Base-by-base conservation (phyloP, 1,140 invertebrate genomes). In the Oncopeltus fasciatus region DNA sequence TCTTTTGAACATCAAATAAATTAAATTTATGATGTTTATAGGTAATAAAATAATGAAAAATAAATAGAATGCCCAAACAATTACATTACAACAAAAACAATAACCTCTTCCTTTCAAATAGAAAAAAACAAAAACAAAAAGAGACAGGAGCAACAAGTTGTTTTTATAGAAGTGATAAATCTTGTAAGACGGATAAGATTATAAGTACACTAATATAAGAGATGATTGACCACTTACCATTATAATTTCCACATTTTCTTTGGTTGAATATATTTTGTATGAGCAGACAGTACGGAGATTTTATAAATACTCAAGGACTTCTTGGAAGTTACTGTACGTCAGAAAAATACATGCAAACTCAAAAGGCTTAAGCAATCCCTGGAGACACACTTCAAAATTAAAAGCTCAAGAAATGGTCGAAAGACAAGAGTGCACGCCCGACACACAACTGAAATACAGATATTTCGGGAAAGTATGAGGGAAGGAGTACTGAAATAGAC, bases 401-500 rank as follows among this genome's bases (percentile, higher is more conserved):
- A n/a, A n/a, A n/a, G n/a, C n/a, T n/a, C n/a, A n/a, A n/a, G n/a
- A n/a, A n/a, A n/a, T n/a, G n/a, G n/a, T n/a, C n/a, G n/a, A n/a
- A n/a, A n/a, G n/a, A n/a, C n/a, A n/a, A n/a, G n/a, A n/a, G n/a
- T n/a, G n/a, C n/a, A n/a, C n/a, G n/a, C n/a, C n/a, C n/a, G n/a
- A n/a, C n/a, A 59, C 38, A 59, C 38, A 43, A 26, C 31, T 44
- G 38, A 59, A 59, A 33, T 21, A 59, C 16, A 59, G 38, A 43
- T 59, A 59, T 59, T 59, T 59, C 43, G 57, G 26, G 57, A 59
- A 59, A 59, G 57, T 59, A 53, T 38, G 57, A 59, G 31, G 57
- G 31, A 59, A 31, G 20, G 38, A 43, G 29, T n/a, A 59, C 57
- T 59, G 57, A 59, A 59, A 59, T 59, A 59, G 57, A 59, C 38